Conservation (phyloP, 2,113 vertebrate genomes). For the Elaphurus davidianus region DNA sequence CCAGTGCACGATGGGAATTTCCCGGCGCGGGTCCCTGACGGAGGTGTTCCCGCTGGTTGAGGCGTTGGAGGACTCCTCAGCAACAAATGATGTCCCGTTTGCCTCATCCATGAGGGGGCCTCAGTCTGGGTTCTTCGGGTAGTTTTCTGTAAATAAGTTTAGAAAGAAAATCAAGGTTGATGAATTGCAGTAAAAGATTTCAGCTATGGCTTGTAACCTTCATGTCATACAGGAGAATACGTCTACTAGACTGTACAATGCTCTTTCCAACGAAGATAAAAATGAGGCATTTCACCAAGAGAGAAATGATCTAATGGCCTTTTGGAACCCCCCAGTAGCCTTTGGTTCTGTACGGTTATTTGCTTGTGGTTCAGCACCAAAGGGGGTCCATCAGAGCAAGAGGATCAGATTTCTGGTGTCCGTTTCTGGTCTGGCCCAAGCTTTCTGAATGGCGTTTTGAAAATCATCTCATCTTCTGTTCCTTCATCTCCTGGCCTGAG, state of each 20-base stretch:
- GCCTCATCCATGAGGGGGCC: constrained; percentile 77
- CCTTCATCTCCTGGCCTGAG: background rate
- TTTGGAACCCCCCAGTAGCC: too few relatives aligned
- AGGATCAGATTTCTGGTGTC: background rate
- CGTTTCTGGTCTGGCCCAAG: accelerated
- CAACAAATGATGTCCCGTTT: constrained; percentile 70
- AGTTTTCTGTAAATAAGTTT: constrained; percentile 74
- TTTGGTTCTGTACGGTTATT: background rate
- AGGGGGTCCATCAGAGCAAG: accelerated
- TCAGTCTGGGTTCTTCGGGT: constrained; percentile 58
- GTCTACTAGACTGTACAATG: background rate
- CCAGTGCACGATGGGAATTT: constrained; percentile 70
- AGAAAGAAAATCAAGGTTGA: constrained; percentile 60
- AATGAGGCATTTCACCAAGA: background rate
- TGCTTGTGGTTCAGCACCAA: background rate
- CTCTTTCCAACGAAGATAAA: background rate
- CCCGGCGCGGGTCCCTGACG: constrained; percentile 13
- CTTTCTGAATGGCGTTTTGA: background rate
- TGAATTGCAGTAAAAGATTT: background rate
- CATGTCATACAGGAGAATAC: background rate
- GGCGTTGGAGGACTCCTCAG: constrained; percentile 68
- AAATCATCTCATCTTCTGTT: background rate
- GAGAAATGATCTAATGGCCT: background rate
- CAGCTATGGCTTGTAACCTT: background rate
- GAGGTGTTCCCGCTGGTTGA: constrained; percentile 77